Percentiles rank a stretch among this genome's conserved stretches.
Evolutionary conservation across 2,797 vertebrate genomes (phyloP).

Genomic region (Sternarchorhynchus goeldii): DNA sequence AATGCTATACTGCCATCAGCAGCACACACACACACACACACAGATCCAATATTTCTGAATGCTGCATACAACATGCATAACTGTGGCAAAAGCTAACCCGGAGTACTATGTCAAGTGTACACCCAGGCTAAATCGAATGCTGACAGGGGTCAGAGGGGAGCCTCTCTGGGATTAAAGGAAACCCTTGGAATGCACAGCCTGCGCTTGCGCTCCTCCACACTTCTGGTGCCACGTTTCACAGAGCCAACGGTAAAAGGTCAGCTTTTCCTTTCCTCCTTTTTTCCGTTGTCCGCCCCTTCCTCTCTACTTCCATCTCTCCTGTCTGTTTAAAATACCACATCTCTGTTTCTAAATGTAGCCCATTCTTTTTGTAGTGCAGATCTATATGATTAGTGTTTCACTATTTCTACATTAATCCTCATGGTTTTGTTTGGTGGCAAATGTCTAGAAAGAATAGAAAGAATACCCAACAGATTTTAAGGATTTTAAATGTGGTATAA

Average conservation of each 20-base stretch:
- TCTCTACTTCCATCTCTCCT: constrained; percentile 8
- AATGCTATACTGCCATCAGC: neutral
- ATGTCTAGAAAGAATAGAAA: neutral
- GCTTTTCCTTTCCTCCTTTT: constrained; percentile 39
- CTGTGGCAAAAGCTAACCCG: constrained; percentile 52
- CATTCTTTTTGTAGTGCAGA: neutral
- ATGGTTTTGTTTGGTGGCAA: neutral
- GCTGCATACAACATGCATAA: constrained; percentile 57
- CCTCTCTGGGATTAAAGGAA: constrained; percentile 45
- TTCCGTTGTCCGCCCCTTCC: neutral
- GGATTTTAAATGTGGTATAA: neutral
- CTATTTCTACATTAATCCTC: neutral
- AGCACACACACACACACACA: neutral
- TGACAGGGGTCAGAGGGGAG: constrained; percentile 47
- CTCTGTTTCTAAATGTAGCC: neutral
- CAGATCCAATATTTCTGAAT: constrained; percentile 54
- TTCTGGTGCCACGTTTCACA: constrained; percentile 41
- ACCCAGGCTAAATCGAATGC: constrained; percentile 54
- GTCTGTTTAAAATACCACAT: constrained; percentile 14
- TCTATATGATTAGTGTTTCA: neutral
- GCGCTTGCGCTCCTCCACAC: constrained; percentile 28
- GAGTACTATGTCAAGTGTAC: constrained; percentile 62
- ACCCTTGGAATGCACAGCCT: constrained; percentile 48
- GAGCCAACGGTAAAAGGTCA: constrained; percentile 40
- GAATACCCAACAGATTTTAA: neutral